A percentile compares a stretch with the other conserved stretches of the same genome.
Conservation (phyloP, 2,888 invertebrate genomes). For the Azorinus chamasolen region DNA sequence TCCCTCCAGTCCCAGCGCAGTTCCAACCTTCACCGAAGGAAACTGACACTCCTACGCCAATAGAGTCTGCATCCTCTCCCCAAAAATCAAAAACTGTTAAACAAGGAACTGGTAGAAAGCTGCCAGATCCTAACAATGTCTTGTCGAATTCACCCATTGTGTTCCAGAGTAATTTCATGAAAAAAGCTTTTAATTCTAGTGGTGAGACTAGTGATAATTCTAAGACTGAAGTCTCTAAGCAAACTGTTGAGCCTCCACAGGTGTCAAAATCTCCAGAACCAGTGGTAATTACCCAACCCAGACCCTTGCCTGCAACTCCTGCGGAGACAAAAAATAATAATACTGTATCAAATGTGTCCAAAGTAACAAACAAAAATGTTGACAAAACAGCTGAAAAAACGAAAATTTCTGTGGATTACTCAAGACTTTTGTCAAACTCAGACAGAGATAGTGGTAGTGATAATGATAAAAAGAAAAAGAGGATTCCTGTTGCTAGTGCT, state of each 20-base stretch:
- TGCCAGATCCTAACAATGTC: constrained; percentile 63
- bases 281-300: constrained; percentile 48
- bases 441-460: constrained; percentile 65
- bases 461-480: constrained; percentile 67
- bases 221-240: too few relatives aligned
- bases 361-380: constrained; percentile 15
- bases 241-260: too few relatives aligned
- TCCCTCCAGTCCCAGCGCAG: constrained; percentile 66
- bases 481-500: constrained; percentile 77
- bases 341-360: constrained; percentile 7
- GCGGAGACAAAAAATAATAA: background rate
- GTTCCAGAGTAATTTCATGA: constrained; percentile 76
- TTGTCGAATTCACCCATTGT: constrained; percentile 57
- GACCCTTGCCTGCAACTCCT: constrained; percentile 53
- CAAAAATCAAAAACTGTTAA: constrained; percentile 60
- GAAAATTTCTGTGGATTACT: constrained; percentile 76
- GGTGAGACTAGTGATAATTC: too few relatives aligned
- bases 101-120: constrained; percentile 58
- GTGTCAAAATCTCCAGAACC: background rate
- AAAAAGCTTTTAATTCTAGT: constrained; percentile 39
- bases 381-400: constrained; percentile 49
- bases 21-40: constrained; percentile 56
- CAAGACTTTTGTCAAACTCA: constrained; percentile 62
- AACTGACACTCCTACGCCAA: constrained; percentile 52
- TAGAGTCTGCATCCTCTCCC: constrained; percentile 56